A percentile compares a stretch with the other conserved stretches of the same genome.
Conservation (phyloP, 2,797 vertebrate species). For the Neosalanx taihuensis region DNA sequence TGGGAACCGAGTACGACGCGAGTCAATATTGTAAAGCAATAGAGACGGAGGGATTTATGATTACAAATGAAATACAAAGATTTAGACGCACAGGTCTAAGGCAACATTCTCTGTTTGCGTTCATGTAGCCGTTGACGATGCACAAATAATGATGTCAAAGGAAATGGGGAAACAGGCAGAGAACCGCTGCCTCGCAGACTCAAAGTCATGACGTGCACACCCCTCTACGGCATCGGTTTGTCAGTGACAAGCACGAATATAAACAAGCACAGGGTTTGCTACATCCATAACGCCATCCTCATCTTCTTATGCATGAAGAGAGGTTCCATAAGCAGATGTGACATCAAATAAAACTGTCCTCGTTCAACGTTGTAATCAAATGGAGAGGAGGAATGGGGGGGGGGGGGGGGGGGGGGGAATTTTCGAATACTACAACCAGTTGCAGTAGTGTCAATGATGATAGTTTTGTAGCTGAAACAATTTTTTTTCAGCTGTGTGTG, state of each 20-base stretch:
- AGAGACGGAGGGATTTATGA: constrained; percentile 57
- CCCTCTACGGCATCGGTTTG: constrained; percentile 47
- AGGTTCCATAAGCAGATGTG: constrained; percentile 43
- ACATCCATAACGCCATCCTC: constrained; percentile 44
- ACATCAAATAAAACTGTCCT: constrained; percentile 36
- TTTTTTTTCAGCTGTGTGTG: too few species aligned
- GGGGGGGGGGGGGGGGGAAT: constrained; percentile 24
- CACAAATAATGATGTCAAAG: constrained; percentile 8
- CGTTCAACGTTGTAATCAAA: constrained; percentile 24
- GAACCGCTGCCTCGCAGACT: constrained; percentile 9
- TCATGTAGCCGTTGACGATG: constrained; percentile 53
- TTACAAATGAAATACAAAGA: constrained; percentile 50
- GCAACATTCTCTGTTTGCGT: constrained; percentile 65
- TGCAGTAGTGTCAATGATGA: constrained; percentile 62
- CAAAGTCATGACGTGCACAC: constrained; percentile 40
- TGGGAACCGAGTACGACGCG: constrained; percentile 66
- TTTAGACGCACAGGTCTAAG: constrained; percentile 62
- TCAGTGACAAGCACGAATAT: constrained; percentile 22
- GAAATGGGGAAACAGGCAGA: not conserved
- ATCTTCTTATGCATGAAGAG: constrained; percentile 46
- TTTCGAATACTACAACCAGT: constrained; percentile 65
- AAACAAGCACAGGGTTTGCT: not conserved
- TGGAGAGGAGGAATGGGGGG: not conserved
- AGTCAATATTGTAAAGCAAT: constrained; percentile 62
- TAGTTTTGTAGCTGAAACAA: constrained; percentile 1